phyloP scores from a whole-genome alignment of 2,888 invertebrate species.

The Endotricha flammealis region DNA sequence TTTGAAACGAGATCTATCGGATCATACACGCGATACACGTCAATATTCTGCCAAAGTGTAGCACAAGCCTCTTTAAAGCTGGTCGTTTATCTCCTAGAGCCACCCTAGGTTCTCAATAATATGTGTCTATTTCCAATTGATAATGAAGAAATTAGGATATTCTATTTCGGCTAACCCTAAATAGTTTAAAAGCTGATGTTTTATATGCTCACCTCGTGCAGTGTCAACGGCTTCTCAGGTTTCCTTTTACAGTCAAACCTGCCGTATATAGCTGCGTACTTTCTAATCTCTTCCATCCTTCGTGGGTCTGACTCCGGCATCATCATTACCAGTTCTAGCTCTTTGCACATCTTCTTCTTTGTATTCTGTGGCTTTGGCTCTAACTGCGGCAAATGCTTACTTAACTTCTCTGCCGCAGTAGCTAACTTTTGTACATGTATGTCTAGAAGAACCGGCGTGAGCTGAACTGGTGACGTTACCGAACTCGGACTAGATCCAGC shows the following conservation, averaged over 20 bases:
- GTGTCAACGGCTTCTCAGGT: slow-evolving; percentile 96
- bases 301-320: slow-evolving; percentile 93
- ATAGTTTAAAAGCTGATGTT: no score
- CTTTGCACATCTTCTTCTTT: slow-evolving; percentile 95
- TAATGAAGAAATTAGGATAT: no score
- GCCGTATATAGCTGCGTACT: slow-evolving; percentile 98
- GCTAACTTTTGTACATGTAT: slow-evolving; percentile 91
- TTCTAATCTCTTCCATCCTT: slow-evolving; percentile 94
- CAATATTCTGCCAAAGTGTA: no score
- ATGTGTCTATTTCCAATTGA: no score
- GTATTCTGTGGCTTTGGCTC: slow-evolving; percentile 94
- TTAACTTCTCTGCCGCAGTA: slow-evolving; percentile 89
- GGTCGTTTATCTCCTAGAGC: no score
- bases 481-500: slow-evolving; percentile 79
- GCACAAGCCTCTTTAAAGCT: no score
- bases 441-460: slow-evolving; percentile 88
- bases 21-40: no score
- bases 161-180: no score
- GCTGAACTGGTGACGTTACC: slow-evolving; percentile 80
- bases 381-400: slow-evolving; percentile 88
- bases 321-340: slow-evolving; percentile 93
- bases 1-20: no score
- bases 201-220: slow-evolving; percentile 87
- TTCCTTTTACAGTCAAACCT: slow-evolving; percentile 98
- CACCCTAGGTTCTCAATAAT: no score